Percentiles rank a stretch among this genome's conserved stretches.
These are phyloP conservation scores for Autographa pulchrina DNA, from an alignment of 2,888 invertebrate species.

Conservation along the genomic window DNA sequence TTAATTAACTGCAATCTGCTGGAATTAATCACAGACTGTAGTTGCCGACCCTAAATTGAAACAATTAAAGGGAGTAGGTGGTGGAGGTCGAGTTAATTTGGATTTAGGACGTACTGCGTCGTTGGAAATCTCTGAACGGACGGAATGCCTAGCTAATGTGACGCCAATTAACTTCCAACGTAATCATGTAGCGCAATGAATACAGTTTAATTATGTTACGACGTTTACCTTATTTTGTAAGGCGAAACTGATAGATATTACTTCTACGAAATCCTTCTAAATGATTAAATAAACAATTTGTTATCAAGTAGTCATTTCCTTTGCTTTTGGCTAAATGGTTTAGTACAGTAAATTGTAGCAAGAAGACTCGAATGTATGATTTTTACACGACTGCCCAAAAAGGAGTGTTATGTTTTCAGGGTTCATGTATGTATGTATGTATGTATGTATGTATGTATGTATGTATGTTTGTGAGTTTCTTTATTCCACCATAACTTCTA, in stretches of 20 bases:
- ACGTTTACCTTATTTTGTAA: neutral
- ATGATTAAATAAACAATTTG: neutral
- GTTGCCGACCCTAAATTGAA: constrained; percentile 36
- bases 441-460: no score
- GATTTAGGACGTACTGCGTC: constrained; percentile 44
- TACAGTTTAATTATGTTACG: neutral
- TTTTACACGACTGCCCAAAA: no score
- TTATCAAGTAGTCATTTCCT: neutral
- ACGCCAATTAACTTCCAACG: constrained; percentile 31
- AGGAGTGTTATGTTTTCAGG: no score
- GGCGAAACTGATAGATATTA: neutral
- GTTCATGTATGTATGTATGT: no score
- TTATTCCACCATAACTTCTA: no score
- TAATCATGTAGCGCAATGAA: constrained; percentile 17
- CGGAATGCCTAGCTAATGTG: constrained; percentile 38
- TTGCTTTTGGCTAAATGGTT: neutral
- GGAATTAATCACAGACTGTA: constrained; percentile 14
- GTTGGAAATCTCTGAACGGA: constrained; percentile 32
- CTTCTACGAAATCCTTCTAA: neutral
- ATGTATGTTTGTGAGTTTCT: no score
- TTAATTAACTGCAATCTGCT: constrained; percentile 1
- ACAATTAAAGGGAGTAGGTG: constrained; percentile 50
- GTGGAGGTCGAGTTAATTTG: constrained; percentile 58
- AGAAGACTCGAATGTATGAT: no score
- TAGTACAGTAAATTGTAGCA: neutral